Percentiles rank a stretch among this genome's conserved stretches.
phyloP scores from a whole-genome alignment of 2,113 vertebrate genomes.

The Atractosteus spatula region DNA sequence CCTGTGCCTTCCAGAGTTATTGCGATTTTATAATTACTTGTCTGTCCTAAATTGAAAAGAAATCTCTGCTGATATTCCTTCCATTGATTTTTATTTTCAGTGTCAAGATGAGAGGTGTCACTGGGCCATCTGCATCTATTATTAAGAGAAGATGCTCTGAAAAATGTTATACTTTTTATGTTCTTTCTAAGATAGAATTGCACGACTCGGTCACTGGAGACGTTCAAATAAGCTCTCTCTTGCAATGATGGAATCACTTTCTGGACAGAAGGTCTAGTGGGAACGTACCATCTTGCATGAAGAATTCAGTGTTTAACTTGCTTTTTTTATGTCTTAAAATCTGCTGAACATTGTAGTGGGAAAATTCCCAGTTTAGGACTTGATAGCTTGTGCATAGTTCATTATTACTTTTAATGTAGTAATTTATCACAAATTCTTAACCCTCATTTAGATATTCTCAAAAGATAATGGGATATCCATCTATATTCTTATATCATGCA shows the following conservation, averaged over 20 bases:
- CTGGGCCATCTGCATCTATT: conserved; percentile 24
- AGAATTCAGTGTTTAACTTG: conserved; percentile 3
- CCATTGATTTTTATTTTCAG: conserved; percentile 14
- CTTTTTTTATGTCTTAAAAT: conserved; percentile 6
- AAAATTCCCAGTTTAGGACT: conserved; percentile 8
- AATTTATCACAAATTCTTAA: no score
- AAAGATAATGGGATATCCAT: no score
- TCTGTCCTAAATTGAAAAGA: conserved; percentile 23
- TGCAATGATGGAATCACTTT: conserved; percentile 12
- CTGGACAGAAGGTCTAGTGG: conserved; percentile 1
- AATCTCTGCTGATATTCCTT: conserved; percentile 13
- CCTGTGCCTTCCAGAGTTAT: conserved; percentile 12
- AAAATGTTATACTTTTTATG: conserved; percentile 16
- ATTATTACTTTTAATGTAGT: no score
- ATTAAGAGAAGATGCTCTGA: conserved; percentile 37
- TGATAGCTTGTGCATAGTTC: not conserved
- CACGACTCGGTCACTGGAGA: conserved; percentile 15
- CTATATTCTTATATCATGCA: no score
- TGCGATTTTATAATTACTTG: conserved; percentile 31
- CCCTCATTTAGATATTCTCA: no score
- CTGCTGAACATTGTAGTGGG: conserved; percentile 11
- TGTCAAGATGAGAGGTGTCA: conserved; percentile 27
- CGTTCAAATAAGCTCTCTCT: conserved; percentile 28
- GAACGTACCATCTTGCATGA: conserved; percentile 12
- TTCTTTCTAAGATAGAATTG: conserved; percentile 26